Conservation (phyloP, 2,797 vertebrate genomes). For the Varecia variegata region DNA sequence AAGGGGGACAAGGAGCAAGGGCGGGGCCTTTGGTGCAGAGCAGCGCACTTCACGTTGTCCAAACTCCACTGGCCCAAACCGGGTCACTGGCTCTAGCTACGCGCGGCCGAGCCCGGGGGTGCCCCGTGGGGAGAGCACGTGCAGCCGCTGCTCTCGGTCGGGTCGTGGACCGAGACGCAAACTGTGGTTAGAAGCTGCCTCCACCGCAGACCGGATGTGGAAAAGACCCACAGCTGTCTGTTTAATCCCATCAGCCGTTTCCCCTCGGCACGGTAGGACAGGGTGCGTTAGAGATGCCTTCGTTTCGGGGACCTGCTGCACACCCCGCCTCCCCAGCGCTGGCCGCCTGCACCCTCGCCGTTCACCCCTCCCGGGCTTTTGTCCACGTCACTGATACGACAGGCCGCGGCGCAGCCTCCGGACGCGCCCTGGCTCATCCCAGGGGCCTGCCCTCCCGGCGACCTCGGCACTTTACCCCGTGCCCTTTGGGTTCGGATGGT, state of each 20-base stretch:
- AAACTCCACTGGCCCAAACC: neutral
- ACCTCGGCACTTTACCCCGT: neutral
- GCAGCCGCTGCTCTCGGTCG: rapidly evolving
- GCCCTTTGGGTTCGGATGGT: too few species aligned
- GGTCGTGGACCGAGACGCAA: neutral
- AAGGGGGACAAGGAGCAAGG: too few species aligned
- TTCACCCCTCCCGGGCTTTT: neutral
- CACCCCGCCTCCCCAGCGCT: neutral
- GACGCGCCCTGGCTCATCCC: rapidly evolving
- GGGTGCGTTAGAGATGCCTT: neutral
- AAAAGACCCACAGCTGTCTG: rapidly evolving
- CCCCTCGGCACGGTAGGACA: neutral
- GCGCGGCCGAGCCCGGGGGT: neutral
- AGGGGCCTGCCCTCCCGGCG: rapidly evolving
- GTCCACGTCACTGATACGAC: neutral
- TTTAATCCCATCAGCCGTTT: neutral
- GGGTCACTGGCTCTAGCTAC: neutral
- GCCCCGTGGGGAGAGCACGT: too few species aligned
- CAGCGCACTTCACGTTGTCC: rapidly evolving
- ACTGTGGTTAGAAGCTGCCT: neutral
- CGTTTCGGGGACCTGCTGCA: neutral
- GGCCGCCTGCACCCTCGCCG: neutral
- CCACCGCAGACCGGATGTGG: rapidly evolving
- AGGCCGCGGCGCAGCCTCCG: neutral
- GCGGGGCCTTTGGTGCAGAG: neutral